A percentile compares a stretch with the other conserved stretches of the same genome.
Conservation (phyloP, 2,888 invertebrate species). For the Boloria selene region DNA sequence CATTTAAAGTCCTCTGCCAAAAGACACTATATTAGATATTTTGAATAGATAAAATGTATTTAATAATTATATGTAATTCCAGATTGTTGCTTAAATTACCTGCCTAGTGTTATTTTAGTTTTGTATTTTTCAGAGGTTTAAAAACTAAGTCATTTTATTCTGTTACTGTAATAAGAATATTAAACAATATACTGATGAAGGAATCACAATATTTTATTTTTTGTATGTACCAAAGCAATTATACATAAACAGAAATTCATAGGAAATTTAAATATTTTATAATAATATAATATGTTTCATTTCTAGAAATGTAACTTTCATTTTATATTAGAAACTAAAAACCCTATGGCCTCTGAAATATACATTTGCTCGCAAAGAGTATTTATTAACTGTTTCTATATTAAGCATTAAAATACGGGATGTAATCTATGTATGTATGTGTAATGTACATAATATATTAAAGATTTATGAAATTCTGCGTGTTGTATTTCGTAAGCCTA, state of each 20-base stretch:
- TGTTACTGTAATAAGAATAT: background rate
- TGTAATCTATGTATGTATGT: conserved; percentile 3
- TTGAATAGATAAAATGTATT: conserved; percentile 10
- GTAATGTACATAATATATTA: background rate
- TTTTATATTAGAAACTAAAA: background rate
- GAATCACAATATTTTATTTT: no score
- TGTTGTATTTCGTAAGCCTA: conserved; percentile 46
- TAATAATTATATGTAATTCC: conserved; percentile 1
- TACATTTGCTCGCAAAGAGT: conserved; percentile 9
- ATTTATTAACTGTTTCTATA: background rate
- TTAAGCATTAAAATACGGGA: background rate
- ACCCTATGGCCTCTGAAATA: background rate
- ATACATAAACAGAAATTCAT: no score
- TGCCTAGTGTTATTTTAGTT: conserved; percentile 10
- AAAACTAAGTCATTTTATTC: background rate
- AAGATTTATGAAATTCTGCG: conserved; percentile 16
- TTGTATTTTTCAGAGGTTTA: conserved; percentile 9
- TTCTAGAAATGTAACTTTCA: no score
- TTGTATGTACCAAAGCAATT: no score
- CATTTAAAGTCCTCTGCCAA: conserved; percentile 19
- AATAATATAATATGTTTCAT: no score
- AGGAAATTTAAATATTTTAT: no score
- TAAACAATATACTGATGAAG: no score
- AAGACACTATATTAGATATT: conserved; percentile 8
- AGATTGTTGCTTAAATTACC: conserved; percentile 12